phyloP scores from a whole-genome alignment of 2,113 vertebrate genomes.

The Edolisoma coerulescens region DNA sequence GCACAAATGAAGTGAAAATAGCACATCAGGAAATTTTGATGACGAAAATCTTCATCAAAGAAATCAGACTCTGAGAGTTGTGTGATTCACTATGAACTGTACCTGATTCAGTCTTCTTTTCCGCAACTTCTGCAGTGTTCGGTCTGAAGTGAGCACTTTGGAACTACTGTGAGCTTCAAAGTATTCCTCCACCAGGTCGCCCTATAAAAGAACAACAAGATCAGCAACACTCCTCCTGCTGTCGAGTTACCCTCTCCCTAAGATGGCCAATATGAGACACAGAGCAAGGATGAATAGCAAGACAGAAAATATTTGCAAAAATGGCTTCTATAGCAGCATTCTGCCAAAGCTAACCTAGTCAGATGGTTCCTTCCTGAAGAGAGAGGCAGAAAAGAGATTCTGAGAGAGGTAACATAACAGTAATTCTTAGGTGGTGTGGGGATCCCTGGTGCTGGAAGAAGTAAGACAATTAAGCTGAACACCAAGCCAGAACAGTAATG shows the following conservation, averaged over 20 bases:
- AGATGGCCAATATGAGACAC: not conserved
- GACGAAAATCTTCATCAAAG: not conserved
- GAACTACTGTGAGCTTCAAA: conserved; percentile 97
- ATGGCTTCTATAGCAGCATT: not conserved
- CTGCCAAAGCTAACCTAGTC: not conserved
- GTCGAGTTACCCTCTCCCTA: not conserved
- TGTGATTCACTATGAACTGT: not conserved
- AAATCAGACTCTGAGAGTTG: not conserved
- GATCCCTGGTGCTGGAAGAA: not conserved
- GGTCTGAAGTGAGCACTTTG: conserved; percentile 92
- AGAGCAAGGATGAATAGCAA: not conserved
- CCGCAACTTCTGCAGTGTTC: conserved; percentile 87
- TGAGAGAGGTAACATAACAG: not conserved
- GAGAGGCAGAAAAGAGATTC: not conserved
- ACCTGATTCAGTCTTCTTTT: conserved; percentile 89
- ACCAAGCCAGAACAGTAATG: not conserved
- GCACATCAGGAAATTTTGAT: not conserved
- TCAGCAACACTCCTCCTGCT: not conserved
- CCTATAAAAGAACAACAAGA: conserved; percentile 64
- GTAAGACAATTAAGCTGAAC: not conserved
- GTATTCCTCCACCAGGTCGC: conserved; percentile 88
- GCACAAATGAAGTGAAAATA: not conserved
- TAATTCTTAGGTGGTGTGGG: not conserved
- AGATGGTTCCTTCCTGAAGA: not conserved
- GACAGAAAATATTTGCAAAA: not conserved